phyloP scores from a whole-genome alignment of 2,797 vertebrate genomes.

The Benthosema pterotum region DNA sequence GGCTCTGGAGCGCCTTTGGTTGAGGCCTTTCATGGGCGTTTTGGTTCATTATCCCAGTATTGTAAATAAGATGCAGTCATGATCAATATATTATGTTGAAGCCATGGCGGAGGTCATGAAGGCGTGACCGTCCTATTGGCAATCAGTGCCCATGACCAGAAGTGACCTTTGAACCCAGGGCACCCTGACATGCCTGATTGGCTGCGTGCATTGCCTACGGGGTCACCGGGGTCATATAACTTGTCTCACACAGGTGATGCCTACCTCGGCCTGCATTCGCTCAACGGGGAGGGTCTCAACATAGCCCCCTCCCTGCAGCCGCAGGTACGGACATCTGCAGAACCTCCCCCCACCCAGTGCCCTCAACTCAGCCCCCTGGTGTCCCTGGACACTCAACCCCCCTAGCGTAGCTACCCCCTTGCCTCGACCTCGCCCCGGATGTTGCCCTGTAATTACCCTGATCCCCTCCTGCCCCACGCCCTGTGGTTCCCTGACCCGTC shows the following conservation, averaged over 20 bases:
- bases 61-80: not conserved
- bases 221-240: slow-evolving; percentile 83
- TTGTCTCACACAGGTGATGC: slow-evolving; percentile 83
- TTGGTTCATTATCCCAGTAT: not conserved
- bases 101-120: slow-evolving; percentile 11
- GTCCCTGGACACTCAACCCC: slow-evolving; percentile 26
- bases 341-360: slow-evolving; percentile 65
- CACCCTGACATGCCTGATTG: slow-evolving; percentile 58
- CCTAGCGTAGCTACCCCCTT: slow-evolving; percentile 52
- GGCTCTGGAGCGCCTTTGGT: not conserved
- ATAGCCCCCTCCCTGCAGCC: slow-evolving; percentile 81
- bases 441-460: slow-evolving; percentile 47
- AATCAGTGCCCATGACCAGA: slow-evolving; percentile 27
- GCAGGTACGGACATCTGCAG: slow-evolving; percentile 79
- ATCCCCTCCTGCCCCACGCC: slow-evolving; percentile 27
- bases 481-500: slow-evolving; percentile 16
- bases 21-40: too few species aligned
- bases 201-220: slow-evolving; percentile 75
- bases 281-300: slow-evolving; percentile 82
- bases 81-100: slow-evolving; percentile 10
- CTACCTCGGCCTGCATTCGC: slow-evolving; percentile 80
- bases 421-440: slow-evolving; percentile 44
- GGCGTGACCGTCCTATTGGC: slow-evolving; percentile 11
- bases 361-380: slow-evolving; percentile 35
- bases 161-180: slow-evolving; percentile 41